A percentile compares a stretch with the other conserved stretches of the same genome.
Conservation (phyloP, 2,888 invertebrate genomes). For the Hipparchia semele region DNA sequence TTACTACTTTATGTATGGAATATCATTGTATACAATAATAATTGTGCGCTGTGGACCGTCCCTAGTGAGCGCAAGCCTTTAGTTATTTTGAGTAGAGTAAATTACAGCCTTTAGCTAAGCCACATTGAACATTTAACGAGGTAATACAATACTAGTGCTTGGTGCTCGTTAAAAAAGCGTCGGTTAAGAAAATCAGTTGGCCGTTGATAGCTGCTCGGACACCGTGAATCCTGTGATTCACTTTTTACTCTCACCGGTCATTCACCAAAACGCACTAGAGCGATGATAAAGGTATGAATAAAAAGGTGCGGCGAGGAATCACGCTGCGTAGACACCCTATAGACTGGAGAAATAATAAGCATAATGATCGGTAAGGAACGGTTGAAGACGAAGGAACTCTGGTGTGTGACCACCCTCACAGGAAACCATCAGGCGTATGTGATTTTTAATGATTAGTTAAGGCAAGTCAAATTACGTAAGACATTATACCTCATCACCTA, state of each 20-base stretch:
- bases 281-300: conserved; percentile 72
- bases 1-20: too few relatives aligned
- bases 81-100: background rate
- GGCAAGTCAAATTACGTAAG: background rate
- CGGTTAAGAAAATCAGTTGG: conserved; percentile 59
- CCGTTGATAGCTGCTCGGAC: conserved; percentile 60
- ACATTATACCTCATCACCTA: background rate
- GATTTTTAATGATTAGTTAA: conserved; percentile 14
- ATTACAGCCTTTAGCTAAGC: background rate
- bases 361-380: conserved; percentile 46
- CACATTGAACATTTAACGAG: background rate
- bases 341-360: conserved; percentile 53
- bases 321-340: conserved; percentile 75
- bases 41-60: background rate
- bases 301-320: conserved; percentile 78
- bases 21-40: too few relatives aligned
- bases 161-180: conserved; percentile 35
- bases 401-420: conserved; percentile 66
- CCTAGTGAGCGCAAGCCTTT: background rate
- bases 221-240: conserved; percentile 80
- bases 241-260: conserved; percentile 76
- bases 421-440: conserved; percentile 53
- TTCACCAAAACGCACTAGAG: conserved; percentile 75
- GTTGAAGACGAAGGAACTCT: conserved; percentile 65
- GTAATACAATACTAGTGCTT: conserved; percentile 14